Evolutionary conservation across 2,113 vertebrate species (phyloP).

Genomic region (Pollachius pollachius): DNA sequence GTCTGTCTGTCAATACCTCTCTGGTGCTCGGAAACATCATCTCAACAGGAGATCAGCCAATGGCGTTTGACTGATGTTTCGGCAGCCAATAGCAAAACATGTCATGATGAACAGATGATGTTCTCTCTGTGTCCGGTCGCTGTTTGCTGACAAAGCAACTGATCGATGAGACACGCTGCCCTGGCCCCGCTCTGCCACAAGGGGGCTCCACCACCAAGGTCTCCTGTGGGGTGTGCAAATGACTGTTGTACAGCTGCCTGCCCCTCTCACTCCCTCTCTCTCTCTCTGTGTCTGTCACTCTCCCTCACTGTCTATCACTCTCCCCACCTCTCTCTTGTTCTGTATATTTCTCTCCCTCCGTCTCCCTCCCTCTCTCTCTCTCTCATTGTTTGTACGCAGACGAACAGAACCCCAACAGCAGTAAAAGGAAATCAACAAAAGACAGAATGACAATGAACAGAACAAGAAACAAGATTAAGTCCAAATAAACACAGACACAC

Average conservation of each 20-base stretch:
- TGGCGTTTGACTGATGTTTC: too few relatives aligned
- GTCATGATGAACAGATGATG: too few relatives aligned
- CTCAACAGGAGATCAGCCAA: too few relatives aligned
- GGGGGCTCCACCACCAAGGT: constrained; percentile 50
- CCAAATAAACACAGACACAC: constrained; percentile 19
- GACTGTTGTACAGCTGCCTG: not conserved
- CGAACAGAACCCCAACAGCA: not conserved
- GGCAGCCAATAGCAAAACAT: too few relatives aligned
- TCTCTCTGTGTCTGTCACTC: not conserved
- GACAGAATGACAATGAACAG: constrained; percentile 26
- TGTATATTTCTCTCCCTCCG: not conserved
- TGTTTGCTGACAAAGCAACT: constrained; percentile 48
- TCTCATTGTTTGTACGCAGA: constrained; percentile 34
- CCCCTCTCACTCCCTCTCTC: not conserved
- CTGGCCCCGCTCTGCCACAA: constrained; percentile 42
- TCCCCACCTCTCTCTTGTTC: not conserved
- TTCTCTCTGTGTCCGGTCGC: not conserved
- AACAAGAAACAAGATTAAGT: constrained; percentile 41
- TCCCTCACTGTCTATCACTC: not conserved
- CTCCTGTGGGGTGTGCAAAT: constrained; percentile 7
- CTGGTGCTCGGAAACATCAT: too few relatives aligned
- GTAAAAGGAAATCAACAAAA: not conserved
- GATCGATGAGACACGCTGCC: constrained; percentile 9
- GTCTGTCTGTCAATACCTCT: too few relatives aligned
- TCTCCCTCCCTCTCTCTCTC: constrained; percentile 28